Evolutionary conservation across 2,113 vertebrate genomes (phyloP), one percentile per base, ranked within the genome.

Genomic region (Panthera leo): DNA sequence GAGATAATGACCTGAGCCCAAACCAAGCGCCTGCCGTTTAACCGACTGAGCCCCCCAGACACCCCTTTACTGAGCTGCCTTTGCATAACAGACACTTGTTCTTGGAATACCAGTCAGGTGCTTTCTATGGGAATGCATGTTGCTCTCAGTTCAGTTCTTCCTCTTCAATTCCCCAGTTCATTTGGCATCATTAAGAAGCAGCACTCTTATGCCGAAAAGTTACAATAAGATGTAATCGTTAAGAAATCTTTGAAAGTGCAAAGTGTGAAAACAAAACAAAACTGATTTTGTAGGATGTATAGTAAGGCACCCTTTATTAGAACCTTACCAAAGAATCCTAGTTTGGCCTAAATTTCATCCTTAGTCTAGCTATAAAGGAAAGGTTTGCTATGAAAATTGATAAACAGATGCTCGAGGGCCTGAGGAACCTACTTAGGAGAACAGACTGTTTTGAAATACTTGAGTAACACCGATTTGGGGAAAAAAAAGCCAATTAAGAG

Each of bases 161-260:
- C 68, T 84, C 70, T 92, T 89, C 53, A 92, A 70, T 23, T 83
- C 53, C 21, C 45, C 8, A 75, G 0, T 95, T 29, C 25, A 78
- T 73, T 94, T 90, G 36, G 75, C 84, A 93, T 92, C 29, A 85
- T 79, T 75, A 71, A 95, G 42, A 94, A 95, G 31, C 36, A 79
- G 29, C 61, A 45, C 51, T 63, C 27, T 51, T 83, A 61, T 80
- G 95, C 18, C 65, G 88, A 48, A 87, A 94, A 58, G 14, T 5
- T 39, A 12, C 0, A 80, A 79, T 70, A 13, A 92, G 92, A 78
- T 89, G 5, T 63, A 95, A 85, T 36, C 85, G 42, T 21, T 83
- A 96, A 85, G 48, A 95, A 84, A 83, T 85, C 61, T 96, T 95
- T 8, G 82, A 71, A 75, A 89, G 31, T 10, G 39, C 10, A 89